Evolutionary conservation across 2,888 invertebrate species (phyloP).

Genomic region (Cerastoderma edule): DNA sequence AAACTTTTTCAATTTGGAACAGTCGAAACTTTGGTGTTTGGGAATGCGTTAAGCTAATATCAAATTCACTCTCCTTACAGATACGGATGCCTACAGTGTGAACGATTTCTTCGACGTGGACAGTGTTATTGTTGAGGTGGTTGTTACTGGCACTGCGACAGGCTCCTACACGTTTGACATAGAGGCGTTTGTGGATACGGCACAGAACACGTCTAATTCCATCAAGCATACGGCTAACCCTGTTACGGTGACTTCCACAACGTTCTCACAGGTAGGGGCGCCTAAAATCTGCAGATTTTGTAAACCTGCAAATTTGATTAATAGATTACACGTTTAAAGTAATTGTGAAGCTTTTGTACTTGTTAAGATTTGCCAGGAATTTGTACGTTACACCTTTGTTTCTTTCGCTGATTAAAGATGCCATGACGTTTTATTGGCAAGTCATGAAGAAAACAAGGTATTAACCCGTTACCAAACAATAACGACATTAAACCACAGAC

Average conservation of each 20-base stretch:
- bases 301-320: too few species aligned
- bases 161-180: conserved; percentile 46
- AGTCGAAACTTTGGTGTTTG: not conserved
- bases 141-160: conserved; percentile 48
- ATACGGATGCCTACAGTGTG: conserved; percentile 28
- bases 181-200: conserved; percentile 46
- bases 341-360: too few species aligned
- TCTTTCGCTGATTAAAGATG: too few species aligned
- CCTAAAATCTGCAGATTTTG: not conserved
- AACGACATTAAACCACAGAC: too few species aligned
- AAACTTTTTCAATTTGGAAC: too few species aligned
- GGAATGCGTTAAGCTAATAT: not conserved
- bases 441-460: too few species aligned
- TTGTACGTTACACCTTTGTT: too few species aligned
- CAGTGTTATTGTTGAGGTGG: conserved; percentile 62
- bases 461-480: too few species aligned
- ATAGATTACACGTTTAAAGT: too few species aligned
- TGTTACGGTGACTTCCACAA: not conserved
- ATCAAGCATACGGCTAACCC: conserved; percentile 1
- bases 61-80: not conserved
- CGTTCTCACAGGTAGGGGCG: not conserved
- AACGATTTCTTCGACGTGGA: conserved; percentile 63
- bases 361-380: too few species aligned
- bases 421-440: too few species aligned
- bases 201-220: not conserved